phyloP scores from a whole-genome alignment of 2,888 invertebrate genomes.

The Agrilus mali region DNA sequence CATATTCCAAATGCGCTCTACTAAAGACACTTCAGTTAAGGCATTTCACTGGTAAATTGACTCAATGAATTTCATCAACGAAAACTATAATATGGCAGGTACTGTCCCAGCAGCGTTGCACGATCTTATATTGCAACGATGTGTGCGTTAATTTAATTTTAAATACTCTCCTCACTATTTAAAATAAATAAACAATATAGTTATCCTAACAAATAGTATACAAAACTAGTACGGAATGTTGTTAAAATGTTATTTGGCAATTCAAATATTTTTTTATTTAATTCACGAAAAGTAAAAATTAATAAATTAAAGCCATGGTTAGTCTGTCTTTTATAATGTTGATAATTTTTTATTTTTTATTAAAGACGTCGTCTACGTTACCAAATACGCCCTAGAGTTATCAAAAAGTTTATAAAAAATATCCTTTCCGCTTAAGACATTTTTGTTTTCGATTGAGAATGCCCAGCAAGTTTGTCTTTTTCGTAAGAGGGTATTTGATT shows the following conservation, averaged over 20 bases:
- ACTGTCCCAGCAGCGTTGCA: too few species aligned
- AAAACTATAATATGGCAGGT: too few species aligned
- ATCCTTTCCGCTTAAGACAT: too few species aligned
- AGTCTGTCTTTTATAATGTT: conserved; percentile 25
- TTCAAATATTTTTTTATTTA: conserved; percentile 9
- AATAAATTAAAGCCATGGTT: conserved; percentile 31
- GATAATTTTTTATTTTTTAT: conserved; percentile 13
- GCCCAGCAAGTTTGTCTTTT: too few species aligned
- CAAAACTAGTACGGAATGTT: conserved; percentile 36
- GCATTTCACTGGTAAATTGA: conserved; percentile 14
- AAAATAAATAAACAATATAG: conserved; percentile 19
- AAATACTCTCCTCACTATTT: too few species aligned
- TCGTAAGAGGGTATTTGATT: too few species aligned
- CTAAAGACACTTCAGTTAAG: conserved; percentile 21
- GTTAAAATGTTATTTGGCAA: conserved; percentile 39
- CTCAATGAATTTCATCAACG: too few species aligned
- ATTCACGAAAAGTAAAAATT: conserved; percentile 9
- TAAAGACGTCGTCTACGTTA: conserved; percentile 23
- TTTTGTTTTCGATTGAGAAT: too few species aligned
- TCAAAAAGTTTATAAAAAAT: too few species aligned
- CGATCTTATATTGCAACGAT: too few species aligned
- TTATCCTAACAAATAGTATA: conserved; percentile 21
- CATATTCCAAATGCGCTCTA: conserved; percentile 5
- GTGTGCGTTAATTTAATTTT: too few species aligned
- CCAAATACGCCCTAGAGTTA: conserved; percentile 5